Evolutionary conservation across 2,888 invertebrate species (phyloP).

Genomic region (Phortica magna): DNA sequence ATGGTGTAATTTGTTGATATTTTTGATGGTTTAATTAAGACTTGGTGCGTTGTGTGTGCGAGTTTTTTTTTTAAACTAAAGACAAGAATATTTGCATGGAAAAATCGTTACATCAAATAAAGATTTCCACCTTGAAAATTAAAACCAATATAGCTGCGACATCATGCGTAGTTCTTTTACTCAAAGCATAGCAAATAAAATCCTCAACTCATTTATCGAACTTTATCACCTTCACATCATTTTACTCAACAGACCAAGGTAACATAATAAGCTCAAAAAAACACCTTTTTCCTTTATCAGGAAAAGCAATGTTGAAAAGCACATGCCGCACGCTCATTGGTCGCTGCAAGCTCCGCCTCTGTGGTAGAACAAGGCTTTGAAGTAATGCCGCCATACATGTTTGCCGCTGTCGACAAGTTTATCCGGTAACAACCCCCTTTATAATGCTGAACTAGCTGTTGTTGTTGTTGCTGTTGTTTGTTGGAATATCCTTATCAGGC

Average conservation of each 20-base stretch:
- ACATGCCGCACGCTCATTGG: conserved; percentile 37
- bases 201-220: neutral
- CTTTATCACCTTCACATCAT: neutral
- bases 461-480: neutral
- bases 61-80: neutral
- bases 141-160: no score
- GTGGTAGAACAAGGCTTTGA: conserved; percentile 28
- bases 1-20: conserved; percentile 17
- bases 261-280: conserved; percentile 5
- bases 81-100: neutral
- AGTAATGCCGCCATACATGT: conserved; percentile 38
- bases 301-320: conserved; percentile 31
- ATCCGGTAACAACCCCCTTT: conserved; percentile 31
- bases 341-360: conserved; percentile 32
- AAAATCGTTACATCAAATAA: no score
- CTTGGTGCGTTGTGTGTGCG: neutral
- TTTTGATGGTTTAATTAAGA: conserved; percentile 32
- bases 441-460: neutral
- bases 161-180: no score
- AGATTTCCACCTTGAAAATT: no score
- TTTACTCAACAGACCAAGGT: neutral
- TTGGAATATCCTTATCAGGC: conserved; percentile 23
- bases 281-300: neutral
- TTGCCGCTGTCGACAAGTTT: neutral
- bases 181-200: neutral